Base-by-base conservation (phyloP, 2,797 vertebrate species). In the Heliangelus exortis region DNA sequence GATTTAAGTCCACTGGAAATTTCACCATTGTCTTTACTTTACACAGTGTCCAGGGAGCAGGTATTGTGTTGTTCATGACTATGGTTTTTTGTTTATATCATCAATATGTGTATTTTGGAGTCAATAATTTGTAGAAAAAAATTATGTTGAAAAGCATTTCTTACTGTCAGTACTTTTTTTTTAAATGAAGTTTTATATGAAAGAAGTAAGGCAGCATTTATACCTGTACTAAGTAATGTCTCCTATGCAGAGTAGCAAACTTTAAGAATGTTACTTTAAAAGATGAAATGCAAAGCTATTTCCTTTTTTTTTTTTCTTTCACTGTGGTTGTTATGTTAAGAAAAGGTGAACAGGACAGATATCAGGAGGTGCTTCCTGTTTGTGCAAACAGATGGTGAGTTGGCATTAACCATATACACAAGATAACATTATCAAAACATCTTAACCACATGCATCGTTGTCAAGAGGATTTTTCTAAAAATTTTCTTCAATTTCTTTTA, bases 281-380 rank as follows among this genome's bases (percentile, higher is more conserved):
- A 90, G 83, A 59, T 84, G 81, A 95, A 93, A 92, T 94, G 88
- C 89, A 97, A 84, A 96, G 87, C 96, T 83, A 55, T 97, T 97
- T 97, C 95, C 90, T 96, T 76, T 95, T 90, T 94, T 76, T 90
- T 90, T 95, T 92, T 91, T 89, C 55, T 91, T 72, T 61, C 6
- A 0, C 33, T 96, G 96, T 2, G 94, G 97, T 97, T 97, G 87
- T 84, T 96, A 84, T 96, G 96, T 95, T 96, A 62, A 96, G 91
- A 95, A 96, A 97, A 97, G 96, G 97, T 96, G 93, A 95, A 87
- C 81, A 92, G 86, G 95, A 83, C 71, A 93, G 83, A 95, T 94
- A 95, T 31, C 91, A 97, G 94, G 95, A 97, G 95, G 84, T 76
- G 74, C 89, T 98, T 98, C 97, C 97, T 98, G 97, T 98, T 98